A percentile compares a stretch with the other conserved stretches of the same genome.
These are phyloP conservation scores for Condylura cristata DNA, from an alignment of 2,113 vertebrate species.

Conservation along the genomic window DNA sequence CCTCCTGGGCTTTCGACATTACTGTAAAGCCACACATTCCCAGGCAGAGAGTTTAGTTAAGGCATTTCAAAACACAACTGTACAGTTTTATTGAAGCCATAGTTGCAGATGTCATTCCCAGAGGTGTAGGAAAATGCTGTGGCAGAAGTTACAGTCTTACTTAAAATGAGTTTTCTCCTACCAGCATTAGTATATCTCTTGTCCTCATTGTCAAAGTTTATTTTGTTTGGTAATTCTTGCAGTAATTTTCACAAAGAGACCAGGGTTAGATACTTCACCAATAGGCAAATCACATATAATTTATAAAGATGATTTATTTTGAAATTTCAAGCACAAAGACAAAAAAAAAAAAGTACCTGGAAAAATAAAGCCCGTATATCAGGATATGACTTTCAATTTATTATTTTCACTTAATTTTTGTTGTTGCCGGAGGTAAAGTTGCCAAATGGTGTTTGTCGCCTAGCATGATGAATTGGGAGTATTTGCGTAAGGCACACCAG, in stretches of 20 bases:
- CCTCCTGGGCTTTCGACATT: slow-evolving; percentile 82
- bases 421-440: slow-evolving; percentile 61
- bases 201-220: not conserved
- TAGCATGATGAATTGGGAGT: not conserved
- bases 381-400: slow-evolving; percentile 63
- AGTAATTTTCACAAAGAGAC: not conserved
- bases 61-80: slow-evolving; percentile 54
- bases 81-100: slow-evolving; percentile 47
- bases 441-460: slow-evolving; percentile 44
- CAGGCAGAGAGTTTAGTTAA: slow-evolving; percentile 37
- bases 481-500: not conserved
- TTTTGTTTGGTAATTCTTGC: slow-evolving; percentile 30
- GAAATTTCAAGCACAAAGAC: not conserved
- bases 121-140: not conserved
- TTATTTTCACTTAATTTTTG: not conserved
- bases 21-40: slow-evolving; percentile 60
- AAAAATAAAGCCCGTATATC: not conserved
- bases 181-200: not conserved
- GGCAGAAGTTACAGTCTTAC: not conserved
- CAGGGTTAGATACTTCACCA: not conserved
- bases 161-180: not conserved
- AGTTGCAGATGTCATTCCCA: slow-evolving; percentile 59
- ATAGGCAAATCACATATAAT: not conserved
- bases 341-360: too few species aligned
- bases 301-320: not conserved